Evolutionary conservation across 1,140 invertebrate species (phyloP), one percentile per base, ranked within the genome.

Genomic region (Hestina assimilis): DNA sequence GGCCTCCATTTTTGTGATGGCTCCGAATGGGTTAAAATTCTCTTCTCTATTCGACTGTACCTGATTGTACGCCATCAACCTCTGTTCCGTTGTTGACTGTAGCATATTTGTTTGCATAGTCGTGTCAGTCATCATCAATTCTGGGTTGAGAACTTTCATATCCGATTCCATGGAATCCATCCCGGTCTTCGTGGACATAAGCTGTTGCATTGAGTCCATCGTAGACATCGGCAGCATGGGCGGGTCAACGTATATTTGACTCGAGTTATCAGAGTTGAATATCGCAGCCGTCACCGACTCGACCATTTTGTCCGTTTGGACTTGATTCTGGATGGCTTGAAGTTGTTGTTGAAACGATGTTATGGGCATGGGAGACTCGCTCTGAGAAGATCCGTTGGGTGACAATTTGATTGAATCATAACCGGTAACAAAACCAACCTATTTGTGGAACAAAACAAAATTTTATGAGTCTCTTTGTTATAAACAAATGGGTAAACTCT

Each of bases 221-320:
- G 75, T 45, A 12, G 35, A n/a, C 69, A 82, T 75, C 3, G 74
- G 75, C 19, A 79, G 54, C 2, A 79, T 77, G 17, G 69, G 66
- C 28, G 66, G 72, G 45, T 75, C 72, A 23, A 59, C 71, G 50
- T 81, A 83, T 17, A 84, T 81, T 47, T 79, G 80, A 12, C 64
- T 68, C 41, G 61, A 66, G 63, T 72, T 75, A 19, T 83, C 76
- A n/a, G 82, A 80, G 61, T 89, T 88, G 65, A 89, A 89, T 43
- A 89, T 88, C 41, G 86, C 89, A 3, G 87, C 89, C 8, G 89
- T 86, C 20, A 89, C 89, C 0, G 82, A 78, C 53, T 89, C 87
- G 38, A 89, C 86, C 80, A 89, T 88, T 59, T 89, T 89, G 64
- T 89, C 89, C 6, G 89, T 89, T 57, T 87, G 81, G 19, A 79